Percentiles rank a stretch among this genome's conserved stretches.
Evolutionary conservation across 2,797 vertebrate genomes (phyloP).

Genomic region (Anguilla obscura): DNA sequence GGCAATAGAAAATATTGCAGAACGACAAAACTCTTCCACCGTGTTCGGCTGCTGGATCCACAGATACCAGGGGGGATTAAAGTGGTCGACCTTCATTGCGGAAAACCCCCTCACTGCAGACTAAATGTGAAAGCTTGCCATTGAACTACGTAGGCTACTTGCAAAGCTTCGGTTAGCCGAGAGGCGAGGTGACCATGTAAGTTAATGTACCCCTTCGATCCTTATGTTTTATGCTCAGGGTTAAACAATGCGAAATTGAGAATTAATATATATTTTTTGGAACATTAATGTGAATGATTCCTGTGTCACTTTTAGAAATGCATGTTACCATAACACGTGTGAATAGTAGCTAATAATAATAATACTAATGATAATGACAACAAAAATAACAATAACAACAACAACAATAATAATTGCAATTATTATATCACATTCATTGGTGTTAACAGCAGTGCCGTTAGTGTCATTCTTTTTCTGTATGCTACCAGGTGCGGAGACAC

Average conservation of each 20-base stretch:
- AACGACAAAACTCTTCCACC: slow-evolving; percentile 54
- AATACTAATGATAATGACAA: slow-evolving; percentile 5
- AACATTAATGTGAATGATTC: neutral
- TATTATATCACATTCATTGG: slow-evolving; percentile 18
- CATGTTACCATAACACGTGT: slow-evolving; percentile 26
- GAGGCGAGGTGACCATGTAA: slow-evolving; percentile 70
- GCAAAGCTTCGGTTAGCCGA: slow-evolving; percentile 55
- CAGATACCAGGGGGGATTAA: slow-evolving; percentile 67
- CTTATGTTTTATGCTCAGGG: slow-evolving; percentile 46
- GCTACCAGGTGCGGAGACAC: slow-evolving; percentile 31
- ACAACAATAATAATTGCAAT: neutral
- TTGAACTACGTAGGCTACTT: slow-evolving; percentile 60
- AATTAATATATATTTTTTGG: neutral
- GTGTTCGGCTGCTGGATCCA: slow-evolving; percentile 57
- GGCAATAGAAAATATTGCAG: slow-evolving; percentile 53
- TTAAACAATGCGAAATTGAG: slow-evolving; percentile 21
- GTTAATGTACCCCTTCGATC: slow-evolving; percentile 51
- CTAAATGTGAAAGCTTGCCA: slow-evolving; percentile 66
- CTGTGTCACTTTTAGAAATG: neutral
- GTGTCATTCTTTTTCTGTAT: slow-evolving; percentile 43
- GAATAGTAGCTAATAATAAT: neutral
- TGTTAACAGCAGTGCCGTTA: neutral
- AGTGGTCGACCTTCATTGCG: slow-evolving; percentile 73
- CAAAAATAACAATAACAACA: slow-evolving; percentile 16
- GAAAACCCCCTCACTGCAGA: slow-evolving; percentile 69